phyloP scores from a whole-genome alignment of 2,888 invertebrate species.

The Caenorhabditis sp. region DNA sequence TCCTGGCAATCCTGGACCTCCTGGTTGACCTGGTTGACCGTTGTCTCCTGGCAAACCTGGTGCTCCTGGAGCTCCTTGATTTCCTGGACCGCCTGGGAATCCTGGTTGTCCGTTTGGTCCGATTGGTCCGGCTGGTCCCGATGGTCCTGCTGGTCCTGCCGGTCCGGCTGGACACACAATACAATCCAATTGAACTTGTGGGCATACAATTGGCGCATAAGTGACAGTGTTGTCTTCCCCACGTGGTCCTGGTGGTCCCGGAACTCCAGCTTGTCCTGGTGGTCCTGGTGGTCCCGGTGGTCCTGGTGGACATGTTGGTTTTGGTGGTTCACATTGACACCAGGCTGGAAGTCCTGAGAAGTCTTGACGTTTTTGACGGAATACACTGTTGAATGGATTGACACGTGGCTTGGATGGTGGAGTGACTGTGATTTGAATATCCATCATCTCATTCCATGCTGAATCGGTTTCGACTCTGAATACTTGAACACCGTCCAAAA shows the following conservation, averaged over 20 bases:
- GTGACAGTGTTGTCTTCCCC: constrained; percentile 53
- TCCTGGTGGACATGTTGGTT: constrained; percentile 54
- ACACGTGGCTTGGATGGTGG: constrained; percentile 58
- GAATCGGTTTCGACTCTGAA: constrained; percentile 65
- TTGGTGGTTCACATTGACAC: constrained; percentile 63
- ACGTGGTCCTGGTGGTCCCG: constrained; percentile 48
- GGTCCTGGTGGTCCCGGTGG: constrained; percentile 52
- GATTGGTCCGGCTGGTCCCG: constrained; percentile 42
- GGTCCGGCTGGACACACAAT: constrained; percentile 46
- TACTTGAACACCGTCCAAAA: constrained; percentile 51
- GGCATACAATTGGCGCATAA: constrained; percentile 50
- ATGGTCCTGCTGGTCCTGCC: constrained; percentile 38
- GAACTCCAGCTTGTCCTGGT: constrained; percentile 46
- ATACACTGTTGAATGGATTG: constrained; percentile 57
- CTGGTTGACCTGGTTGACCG: constrained; percentile 46
- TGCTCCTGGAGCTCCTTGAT: constrained; percentile 37
- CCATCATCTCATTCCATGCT: constrained; percentile 64
- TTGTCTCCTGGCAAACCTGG: constrained; percentile 37
- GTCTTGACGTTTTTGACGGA: constrained; percentile 58
- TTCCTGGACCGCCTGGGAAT: constrained; percentile 31
- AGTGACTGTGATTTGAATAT: constrained; percentile 62
- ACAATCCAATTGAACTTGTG: constrained; percentile 42
- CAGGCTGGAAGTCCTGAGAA: constrained; percentile 59
- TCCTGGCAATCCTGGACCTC: constrained; percentile 49
- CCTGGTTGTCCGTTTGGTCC: constrained; percentile 45